These are phyloP conservation scores for Euspilapteryx auroguttella DNA, from an alignment of 2,888 invertebrate species.

Conservation along the genomic window DNA sequence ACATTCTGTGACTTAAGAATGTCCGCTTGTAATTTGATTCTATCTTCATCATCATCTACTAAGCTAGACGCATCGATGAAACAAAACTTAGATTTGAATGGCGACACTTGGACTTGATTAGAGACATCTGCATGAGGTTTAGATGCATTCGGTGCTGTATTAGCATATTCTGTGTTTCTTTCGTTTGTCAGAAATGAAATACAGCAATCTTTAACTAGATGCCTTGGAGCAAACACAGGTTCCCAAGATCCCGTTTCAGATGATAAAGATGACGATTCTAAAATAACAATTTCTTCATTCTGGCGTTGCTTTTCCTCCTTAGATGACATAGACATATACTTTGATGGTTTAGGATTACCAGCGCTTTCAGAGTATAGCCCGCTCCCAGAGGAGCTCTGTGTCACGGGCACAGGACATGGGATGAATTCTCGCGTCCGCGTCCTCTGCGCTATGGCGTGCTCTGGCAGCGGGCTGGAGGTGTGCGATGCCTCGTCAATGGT, in stretches of 20 bases:
- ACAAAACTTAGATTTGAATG: conserved; percentile 48
- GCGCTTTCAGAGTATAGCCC: background rate
- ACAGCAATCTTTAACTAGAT: conserved; percentile 36
- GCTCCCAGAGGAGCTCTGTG: background rate
- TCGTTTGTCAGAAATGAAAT: conserved; percentile 40
- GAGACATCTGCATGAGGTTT: conserved; percentile 13
- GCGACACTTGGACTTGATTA: conserved; percentile 18
- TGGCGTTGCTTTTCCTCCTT: conserved; percentile 65
- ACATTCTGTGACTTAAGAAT: conserved; percentile 8
- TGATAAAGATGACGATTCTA: conserved; percentile 65
- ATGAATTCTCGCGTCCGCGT: too few relatives aligned
- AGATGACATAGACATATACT: conserved; percentile 16
- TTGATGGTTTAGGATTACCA: background rate
- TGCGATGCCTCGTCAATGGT: conserved; percentile 25
- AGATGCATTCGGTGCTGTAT: too few relatives aligned
- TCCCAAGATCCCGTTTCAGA: conserved; percentile 70
- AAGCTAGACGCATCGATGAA: conserved; percentile 80
- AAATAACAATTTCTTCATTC: conserved; percentile 64
- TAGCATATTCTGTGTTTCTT: conserved; percentile 19
- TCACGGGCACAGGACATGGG: too few relatives aligned
- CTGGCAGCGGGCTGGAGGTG: conserved; percentile 17
- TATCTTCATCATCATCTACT: conserved; percentile 66
- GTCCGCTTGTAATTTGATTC: conserved; percentile 12
- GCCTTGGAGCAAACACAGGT: conserved; percentile 56
- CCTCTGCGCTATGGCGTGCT: conserved; percentile 4